These are phyloP conservation scores for Tangara arthus DNA, from an alignment of 2,797 vertebrate species.

Conservation along the genomic window DNA sequence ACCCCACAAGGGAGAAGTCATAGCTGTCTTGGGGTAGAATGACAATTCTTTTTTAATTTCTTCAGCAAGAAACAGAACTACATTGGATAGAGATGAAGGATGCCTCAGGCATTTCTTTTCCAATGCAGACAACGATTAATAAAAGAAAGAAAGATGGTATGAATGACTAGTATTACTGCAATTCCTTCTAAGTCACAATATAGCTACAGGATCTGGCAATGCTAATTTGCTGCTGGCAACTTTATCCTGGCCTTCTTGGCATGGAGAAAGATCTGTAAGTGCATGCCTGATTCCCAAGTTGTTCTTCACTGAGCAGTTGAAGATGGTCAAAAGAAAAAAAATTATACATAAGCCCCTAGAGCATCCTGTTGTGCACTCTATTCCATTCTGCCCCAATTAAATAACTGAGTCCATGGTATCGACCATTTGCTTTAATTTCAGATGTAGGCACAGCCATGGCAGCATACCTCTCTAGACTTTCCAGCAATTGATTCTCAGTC, in stretches of 20 bases:
- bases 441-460: neutral
- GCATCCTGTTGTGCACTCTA: neutral
- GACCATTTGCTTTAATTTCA: neutral
- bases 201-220: neutral
- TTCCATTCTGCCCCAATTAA: slow-evolving; percentile 6
- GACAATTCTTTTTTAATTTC: neutral
- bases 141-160: neutral
- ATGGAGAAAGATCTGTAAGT: neutral
- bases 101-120: neutral
- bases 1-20: neutral
- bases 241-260: neutral
- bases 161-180: neutral
- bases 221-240: neutral
- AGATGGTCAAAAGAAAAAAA: neutral
- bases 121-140: neutral
- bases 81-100: neutral
- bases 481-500: neutral
- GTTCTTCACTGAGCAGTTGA: neutral
- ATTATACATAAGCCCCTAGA: neutral
- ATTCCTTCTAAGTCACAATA: neutral
- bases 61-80: neutral
- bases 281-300: neutral
- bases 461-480: neutral
- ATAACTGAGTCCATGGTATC: neutral
- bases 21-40: neutral